A percentile compares a stretch with the other conserved stretches of the same genome.
These are phyloP conservation scores for Delphinapterus leucas DNA, from an alignment of 2,113 vertebrate species.

Conservation along the genomic window DNA sequence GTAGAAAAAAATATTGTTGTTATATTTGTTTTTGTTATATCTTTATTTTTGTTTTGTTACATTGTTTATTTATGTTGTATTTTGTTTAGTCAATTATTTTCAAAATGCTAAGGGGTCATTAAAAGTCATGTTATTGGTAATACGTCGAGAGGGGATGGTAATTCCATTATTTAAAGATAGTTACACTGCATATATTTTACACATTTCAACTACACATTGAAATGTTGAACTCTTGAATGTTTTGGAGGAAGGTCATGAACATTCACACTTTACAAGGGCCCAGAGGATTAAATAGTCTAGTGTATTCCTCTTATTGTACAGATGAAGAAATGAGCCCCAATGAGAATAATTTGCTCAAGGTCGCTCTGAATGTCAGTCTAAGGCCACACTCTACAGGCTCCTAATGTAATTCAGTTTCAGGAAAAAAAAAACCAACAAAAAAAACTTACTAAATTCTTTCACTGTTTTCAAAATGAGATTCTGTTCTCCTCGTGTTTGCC, in stretches of 20 bases:
- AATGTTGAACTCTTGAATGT: neutral
- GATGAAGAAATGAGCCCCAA: neutral
- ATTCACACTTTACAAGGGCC: neutral
- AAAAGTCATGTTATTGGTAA: neutral
- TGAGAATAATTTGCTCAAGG: neutral
- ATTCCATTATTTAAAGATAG: neutral
- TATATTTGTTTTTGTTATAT: neutral
- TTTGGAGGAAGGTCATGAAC: neutral
- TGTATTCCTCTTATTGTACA: neutral
- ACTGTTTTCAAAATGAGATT: neutral
- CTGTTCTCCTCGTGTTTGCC: neutral
- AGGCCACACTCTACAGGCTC: neutral
- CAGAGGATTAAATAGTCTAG: neutral
- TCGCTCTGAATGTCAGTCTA: neutral
- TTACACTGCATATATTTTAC: neutral
- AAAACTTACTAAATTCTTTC: neutral
- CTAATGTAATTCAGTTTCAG: neutral
- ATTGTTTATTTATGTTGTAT: neutral
- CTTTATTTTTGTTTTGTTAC: neutral
- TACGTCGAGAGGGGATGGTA: neutral
- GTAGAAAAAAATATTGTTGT: neutral
- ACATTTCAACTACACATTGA: neutral
- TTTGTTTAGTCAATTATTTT: neutral
- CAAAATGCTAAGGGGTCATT: neutral
- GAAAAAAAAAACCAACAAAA: neutral